Evolutionary conservation across 2,888 invertebrate genomes (phyloP).

Genomic region (Tetragnatha montana): DNA sequence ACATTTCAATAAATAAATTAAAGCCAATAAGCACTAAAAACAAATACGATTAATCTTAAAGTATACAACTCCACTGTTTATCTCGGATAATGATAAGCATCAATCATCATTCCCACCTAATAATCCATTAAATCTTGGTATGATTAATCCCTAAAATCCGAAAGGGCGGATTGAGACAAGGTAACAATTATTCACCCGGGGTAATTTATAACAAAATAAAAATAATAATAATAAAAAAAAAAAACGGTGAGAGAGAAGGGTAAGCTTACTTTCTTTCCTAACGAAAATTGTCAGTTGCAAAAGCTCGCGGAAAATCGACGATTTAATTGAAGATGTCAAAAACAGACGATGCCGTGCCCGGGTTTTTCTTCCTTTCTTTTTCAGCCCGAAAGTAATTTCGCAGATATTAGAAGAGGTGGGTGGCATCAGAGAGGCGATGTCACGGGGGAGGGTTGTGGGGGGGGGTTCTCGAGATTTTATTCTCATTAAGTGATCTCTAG

Average conservation of each 20-base stretch:
- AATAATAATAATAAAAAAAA: conserved; percentile 6
- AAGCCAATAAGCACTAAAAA: no score
- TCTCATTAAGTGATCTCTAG: conserved; percentile 25
- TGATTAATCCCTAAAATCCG: conserved; percentile 15
- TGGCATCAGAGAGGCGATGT: conserved; percentile 11
- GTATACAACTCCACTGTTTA: background rate
- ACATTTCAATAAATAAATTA: no score
- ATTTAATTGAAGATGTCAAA: conserved; percentile 66
- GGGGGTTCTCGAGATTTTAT: background rate
- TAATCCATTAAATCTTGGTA: conserved; percentile 29
- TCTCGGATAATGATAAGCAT: background rate
- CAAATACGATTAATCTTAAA: no score
- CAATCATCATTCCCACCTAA: conserved; percentile 15
- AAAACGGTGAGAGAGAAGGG: background rate
- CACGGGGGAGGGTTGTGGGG: background rate
- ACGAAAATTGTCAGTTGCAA: conserved; percentile 51
- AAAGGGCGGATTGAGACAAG: conserved; percentile 25
- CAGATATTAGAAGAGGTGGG: conserved; percentile 29
- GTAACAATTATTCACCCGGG: conserved; percentile 57
- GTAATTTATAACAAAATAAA: conserved; percentile 38
- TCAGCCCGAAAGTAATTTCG: conserved; percentile 61
- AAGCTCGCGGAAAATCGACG: conserved; percentile 47
- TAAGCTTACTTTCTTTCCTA: conserved; percentile 14
- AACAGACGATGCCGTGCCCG: conserved; percentile 40
- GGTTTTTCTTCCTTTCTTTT: conserved; percentile 18